phyloP scores from a whole-genome alignment of 2,888 invertebrate species.

The Drosophila neotestacea region DNA sequence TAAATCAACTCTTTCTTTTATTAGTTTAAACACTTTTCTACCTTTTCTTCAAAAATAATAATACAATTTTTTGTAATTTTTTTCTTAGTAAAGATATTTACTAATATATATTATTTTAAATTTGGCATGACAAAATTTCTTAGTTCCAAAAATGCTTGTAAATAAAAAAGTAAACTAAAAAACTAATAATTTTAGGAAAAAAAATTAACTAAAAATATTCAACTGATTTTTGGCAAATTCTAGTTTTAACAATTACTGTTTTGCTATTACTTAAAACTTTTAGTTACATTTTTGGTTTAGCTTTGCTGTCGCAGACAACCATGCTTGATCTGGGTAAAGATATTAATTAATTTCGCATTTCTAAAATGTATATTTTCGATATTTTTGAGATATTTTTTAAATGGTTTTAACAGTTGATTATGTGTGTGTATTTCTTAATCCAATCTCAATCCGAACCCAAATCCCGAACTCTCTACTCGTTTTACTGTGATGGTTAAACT shows the following conservation, averaged over 20 bases:
- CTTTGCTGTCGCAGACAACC: neutral
- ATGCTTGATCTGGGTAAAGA: neutral
- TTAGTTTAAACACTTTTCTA: too few species aligned
- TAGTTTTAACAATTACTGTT: neutral
- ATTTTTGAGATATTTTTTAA: neutral
- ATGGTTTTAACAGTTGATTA: conserved; percentile 40
- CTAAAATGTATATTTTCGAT: conserved; percentile 19
- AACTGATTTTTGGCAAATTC: neutral
- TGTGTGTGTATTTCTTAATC: conserved; percentile 43
- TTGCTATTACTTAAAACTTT: neutral
- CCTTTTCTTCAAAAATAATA: too few species aligned
- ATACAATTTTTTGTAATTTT: too few species aligned
- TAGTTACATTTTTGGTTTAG: neutral
- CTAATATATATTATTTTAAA: too few species aligned
- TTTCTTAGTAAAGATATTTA: too few species aligned
- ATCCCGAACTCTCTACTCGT: conserved; percentile 4
- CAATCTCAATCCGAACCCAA: conserved; percentile 14
- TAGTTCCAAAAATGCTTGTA: neutral
- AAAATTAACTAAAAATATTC: neutral
- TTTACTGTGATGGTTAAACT: conserved; percentile 29
- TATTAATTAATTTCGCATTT: conserved; percentile 20
- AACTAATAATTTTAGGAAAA: neutral
- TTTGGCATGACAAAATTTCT: neutral
- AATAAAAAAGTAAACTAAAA: neutral
- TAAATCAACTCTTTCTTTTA: neutral